Conservation (phyloP, 2,113 vertebrate species). For the Syrrhaptes paradoxus region DNA sequence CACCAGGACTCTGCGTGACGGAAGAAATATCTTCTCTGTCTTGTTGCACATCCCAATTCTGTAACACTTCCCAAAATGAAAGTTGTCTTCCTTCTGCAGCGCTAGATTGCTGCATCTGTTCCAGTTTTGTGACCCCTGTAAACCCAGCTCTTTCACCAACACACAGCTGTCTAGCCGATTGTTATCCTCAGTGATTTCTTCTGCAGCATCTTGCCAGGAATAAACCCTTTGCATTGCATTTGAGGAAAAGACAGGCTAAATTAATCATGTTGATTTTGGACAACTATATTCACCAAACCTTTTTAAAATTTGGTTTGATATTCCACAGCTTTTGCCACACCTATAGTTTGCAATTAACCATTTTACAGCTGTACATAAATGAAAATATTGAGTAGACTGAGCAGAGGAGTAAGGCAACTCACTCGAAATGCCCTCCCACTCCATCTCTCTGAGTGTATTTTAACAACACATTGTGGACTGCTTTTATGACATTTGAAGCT, state of each 20-base stretch:
- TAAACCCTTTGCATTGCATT: background rate
- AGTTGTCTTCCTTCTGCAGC: background rate
- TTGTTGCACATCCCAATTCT: background rate
- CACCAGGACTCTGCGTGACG: background rate
- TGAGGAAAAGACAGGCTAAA: constrained; percentile 9
- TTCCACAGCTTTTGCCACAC: background rate
- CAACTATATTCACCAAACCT: background rate
- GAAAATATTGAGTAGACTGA: background rate
- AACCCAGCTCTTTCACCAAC: background rate
- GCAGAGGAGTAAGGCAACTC: background rate
- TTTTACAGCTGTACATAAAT: background rate
- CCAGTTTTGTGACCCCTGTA: background rate
- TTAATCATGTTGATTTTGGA: background rate
- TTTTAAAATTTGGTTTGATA: constrained; percentile 2
- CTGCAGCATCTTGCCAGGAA: constrained; percentile 13
- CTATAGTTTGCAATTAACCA: background rate
- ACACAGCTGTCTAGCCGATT: constrained; percentile 17
- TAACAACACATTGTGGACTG: background rate
- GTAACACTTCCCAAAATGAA: background rate
- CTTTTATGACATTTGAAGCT: background rate
- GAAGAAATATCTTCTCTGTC: background rate
- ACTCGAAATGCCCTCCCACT: background rate
- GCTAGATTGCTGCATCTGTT: background rate
- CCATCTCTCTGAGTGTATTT: background rate
- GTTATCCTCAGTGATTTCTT: constrained; percentile 35